Base-by-base conservation (phyloP, 1,140 invertebrate species). In the Pararge aegeria region DNA sequence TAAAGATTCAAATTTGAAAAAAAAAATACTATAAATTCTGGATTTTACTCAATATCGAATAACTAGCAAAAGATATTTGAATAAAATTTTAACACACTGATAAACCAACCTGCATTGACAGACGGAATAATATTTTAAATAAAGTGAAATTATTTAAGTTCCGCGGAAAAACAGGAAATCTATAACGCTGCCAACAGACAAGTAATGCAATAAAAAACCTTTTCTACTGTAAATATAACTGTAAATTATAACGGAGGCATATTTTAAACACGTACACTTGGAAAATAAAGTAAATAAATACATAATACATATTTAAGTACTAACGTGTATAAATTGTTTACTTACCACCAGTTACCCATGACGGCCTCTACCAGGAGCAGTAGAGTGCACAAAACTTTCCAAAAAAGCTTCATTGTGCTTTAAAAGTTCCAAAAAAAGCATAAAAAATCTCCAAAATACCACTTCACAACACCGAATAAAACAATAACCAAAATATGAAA, bases 311-410 rank as follows among this genome's bases (percentile, higher is more conserved):
- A 57, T 65, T 40, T 49, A 57, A 48, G 6, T 46, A 20, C 38
- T 15, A 4, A 61, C 13, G 16, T 29, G 42, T 20, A 27, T 48
- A 55, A 48, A 29, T 44, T 61, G 42, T 62, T 56, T 54, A 83
- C 85, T 88, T 78, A 88, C 85, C 85, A 88, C 85, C 85, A 88
- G 59, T 80, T 83, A 19, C 77, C 80, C 60, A 74, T 64, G 55
- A 80, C 84, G 46, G 77, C 77, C 57, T 88, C 76, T 29, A 77
- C 66, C 19, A 88, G 69, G 40, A 87, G 49, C 29, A 86, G 68
- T 58, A 83, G 66, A 59, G 64, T 73, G 51, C 78, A 85, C 71
- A 83, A 62, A 69, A 83, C 73, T 85, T 78, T 85, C 83, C 78
- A 88, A 78, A 83, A 66, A 55, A 86, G 68, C 78, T 73, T 81